Evolutionary conservation across 2,113 vertebrate species (phyloP).

Genomic region (Epinephelus moara): DNA sequence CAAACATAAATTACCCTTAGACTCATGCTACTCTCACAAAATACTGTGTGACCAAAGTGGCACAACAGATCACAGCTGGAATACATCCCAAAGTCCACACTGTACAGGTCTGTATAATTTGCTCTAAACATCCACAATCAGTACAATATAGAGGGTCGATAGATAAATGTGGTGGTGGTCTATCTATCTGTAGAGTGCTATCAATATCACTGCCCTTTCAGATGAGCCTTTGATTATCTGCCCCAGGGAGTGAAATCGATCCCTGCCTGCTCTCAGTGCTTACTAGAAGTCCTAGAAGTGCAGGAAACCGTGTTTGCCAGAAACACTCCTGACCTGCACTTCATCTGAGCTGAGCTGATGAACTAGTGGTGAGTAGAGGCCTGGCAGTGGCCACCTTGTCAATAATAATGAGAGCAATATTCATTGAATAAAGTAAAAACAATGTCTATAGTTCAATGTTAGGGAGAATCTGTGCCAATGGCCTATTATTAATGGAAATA

Average conservation of each 20-base stretch:
- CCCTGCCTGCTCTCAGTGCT: conserved; percentile 43
- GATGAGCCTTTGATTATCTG: conserved; percentile 72
- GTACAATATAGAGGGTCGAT: not conserved
- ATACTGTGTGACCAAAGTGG: not conserved
- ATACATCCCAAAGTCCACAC: not conserved
- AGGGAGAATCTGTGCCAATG: not conserved
- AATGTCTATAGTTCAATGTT: not conserved
- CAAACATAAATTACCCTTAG: too few species aligned
- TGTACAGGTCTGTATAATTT: not conserved
- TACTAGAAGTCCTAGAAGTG: conserved; percentile 55
- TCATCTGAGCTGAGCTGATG: conserved; percentile 58
- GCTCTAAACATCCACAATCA: not conserved
- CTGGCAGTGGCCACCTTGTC: conserved; percentile 7
- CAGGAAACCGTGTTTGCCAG: conserved; percentile 70
- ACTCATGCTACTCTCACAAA: not conserved
- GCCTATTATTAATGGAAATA: not conserved
- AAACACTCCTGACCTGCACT: conserved; percentile 56
- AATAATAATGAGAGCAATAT: conserved; percentile 53
- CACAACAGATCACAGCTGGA: too few species aligned
- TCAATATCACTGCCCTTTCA: conserved; percentile 49
- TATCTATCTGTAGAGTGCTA: conserved; percentile 21
- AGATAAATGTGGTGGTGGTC: not conserved
- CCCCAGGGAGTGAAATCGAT: conserved; percentile 67
- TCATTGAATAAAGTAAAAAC: conserved; percentile 13
- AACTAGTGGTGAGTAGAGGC: conserved; percentile 45